These are phyloP conservation scores for Petrophora chlorosata DNA, from an alignment of 2,888 invertebrate genomes.

Conservation along the genomic window DNA sequence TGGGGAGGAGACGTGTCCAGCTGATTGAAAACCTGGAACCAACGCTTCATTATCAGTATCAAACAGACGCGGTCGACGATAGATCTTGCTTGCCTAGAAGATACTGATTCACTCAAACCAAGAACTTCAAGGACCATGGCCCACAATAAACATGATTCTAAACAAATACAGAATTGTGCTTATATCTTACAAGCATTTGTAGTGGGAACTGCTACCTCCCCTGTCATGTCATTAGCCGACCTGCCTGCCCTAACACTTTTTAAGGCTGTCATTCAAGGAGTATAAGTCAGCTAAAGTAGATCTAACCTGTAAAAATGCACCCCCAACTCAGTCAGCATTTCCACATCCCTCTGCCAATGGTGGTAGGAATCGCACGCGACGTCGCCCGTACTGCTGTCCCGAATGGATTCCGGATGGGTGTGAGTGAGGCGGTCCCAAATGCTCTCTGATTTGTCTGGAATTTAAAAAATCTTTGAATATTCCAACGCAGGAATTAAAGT, in stretches of 20 bases:
- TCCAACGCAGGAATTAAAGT: no score
- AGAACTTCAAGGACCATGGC: no score
- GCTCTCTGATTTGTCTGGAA: slow-evolving; percentile 32
- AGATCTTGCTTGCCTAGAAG: not conserved
- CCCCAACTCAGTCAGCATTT: slow-evolving; percentile 41
- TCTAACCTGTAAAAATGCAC: not conserved
- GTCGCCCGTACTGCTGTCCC: slow-evolving; percentile 42
- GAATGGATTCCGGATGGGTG: not conserved
- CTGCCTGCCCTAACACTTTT: not conserved
- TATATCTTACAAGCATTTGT: no score
- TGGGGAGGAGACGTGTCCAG: slow-evolving; percentile 81
- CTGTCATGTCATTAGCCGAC: no score
- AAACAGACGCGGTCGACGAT: not conserved
- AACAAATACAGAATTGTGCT: no score
- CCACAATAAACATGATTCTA: no score
- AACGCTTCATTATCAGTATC: not conserved
- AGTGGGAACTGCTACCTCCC: no score
- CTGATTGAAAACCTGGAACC: slow-evolving; percentile 75
- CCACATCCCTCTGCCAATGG: slow-evolving; percentile 71
- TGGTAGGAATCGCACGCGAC: slow-evolving; percentile 86
- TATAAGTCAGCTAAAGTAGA: not conserved
- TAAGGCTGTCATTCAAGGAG: not conserved
- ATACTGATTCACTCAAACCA: no score
- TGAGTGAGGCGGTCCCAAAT: slow-evolving; percentile 15
- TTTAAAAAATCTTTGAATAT: no score